These are phyloP conservation scores for Porites lutea DNA, from an alignment of 64 coral and sea anemone genomes.

Conservation along the genomic window DNA sequence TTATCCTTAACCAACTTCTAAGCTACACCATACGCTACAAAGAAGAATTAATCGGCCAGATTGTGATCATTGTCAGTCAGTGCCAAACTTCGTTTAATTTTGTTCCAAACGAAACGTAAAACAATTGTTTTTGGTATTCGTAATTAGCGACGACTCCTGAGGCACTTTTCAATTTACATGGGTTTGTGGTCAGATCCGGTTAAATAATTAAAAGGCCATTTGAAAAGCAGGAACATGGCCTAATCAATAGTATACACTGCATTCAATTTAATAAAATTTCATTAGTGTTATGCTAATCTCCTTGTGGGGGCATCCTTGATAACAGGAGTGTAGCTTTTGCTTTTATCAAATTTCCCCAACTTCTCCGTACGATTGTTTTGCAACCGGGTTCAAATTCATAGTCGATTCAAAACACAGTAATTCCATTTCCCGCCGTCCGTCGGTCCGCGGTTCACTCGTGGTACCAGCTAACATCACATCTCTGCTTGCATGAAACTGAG, in stretches of 20 bases:
- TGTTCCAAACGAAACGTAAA: conserved; percentile 74
- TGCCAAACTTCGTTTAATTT: conserved; percentile 80
- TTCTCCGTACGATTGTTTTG: conserved; percentile 58
- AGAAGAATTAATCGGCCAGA: conserved; percentile 62
- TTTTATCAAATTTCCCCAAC: conserved; percentile 63
- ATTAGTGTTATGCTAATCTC: conserved; percentile 97
- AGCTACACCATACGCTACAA: conserved; percentile 30
- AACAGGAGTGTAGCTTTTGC: conserved; percentile 74
- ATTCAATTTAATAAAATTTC: conserved; percentile 99
- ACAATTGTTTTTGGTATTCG: conserved; percentile 87
- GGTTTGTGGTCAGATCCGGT: conserved; percentile 90
- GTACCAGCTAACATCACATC: no score
- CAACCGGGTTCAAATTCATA: conserved; percentile 52
- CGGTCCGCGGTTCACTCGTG: background rate
- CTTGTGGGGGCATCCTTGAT: conserved; percentile 77
- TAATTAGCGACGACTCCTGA: conserved; percentile 90
- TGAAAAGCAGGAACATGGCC: conserved; percentile 82
- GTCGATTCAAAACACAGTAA: conserved; percentile 12
- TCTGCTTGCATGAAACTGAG: no score
- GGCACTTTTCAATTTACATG: conserved; percentile 96
- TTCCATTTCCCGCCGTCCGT: background rate
- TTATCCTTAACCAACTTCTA: background rate
- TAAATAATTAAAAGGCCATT: conserved; percentile 98
- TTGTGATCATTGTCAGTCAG: conserved; percentile 54
- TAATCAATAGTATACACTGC: conserved; percentile 94